Evolutionary conservation across 2,888 invertebrate species (phyloP).

Genomic region (Blastobasis adustella): DNA sequence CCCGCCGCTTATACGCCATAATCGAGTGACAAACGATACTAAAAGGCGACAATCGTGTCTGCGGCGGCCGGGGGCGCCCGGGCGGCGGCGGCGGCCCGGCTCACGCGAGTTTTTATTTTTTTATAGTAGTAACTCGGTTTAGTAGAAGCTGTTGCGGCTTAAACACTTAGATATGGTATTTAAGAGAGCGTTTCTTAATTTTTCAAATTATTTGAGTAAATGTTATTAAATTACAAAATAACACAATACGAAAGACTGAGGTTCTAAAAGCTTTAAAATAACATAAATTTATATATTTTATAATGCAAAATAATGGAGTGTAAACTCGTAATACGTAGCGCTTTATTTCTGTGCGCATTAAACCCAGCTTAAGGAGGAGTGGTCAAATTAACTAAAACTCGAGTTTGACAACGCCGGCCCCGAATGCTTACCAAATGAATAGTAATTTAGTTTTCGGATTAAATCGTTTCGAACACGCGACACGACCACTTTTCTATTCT

Average conservation of each 20-base stretch:
- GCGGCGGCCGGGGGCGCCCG: conserved; percentile 12
- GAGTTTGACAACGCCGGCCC: conserved; percentile 65
- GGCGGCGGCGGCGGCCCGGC: too few relatives aligned
- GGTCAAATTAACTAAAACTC: conserved; percentile 47
- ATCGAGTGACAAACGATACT: conserved; percentile 70
- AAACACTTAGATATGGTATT: too few relatives aligned
- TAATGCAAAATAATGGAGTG: too few relatives aligned
- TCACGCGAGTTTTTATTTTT: too few relatives aligned
- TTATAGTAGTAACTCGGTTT: too few relatives aligned
- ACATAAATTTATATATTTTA: too few relatives aligned
- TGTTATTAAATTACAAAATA: conserved; percentile 4
- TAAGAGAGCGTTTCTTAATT: too few relatives aligned
- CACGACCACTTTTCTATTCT: conserved; percentile 73
- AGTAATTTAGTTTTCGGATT: conserved; percentile 72
- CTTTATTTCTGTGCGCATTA: conserved; percentile 1
- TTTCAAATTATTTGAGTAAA: neutral
- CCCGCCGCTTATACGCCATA: conserved; percentile 54
- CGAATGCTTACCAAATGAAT: conserved; percentile 69
- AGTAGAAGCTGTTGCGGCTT: too few relatives aligned
- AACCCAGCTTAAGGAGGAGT: conserved; percentile 24
- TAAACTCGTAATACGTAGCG: too few relatives aligned
- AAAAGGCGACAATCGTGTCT: conserved; percentile 45
- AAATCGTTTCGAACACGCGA: conserved; percentile 73
- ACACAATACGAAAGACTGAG: neutral
- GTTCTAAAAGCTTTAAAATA: too few relatives aligned